phyloP scores from a whole-genome alignment of 2,888 invertebrate species.

The Zhengitettix transpicula region DNA sequence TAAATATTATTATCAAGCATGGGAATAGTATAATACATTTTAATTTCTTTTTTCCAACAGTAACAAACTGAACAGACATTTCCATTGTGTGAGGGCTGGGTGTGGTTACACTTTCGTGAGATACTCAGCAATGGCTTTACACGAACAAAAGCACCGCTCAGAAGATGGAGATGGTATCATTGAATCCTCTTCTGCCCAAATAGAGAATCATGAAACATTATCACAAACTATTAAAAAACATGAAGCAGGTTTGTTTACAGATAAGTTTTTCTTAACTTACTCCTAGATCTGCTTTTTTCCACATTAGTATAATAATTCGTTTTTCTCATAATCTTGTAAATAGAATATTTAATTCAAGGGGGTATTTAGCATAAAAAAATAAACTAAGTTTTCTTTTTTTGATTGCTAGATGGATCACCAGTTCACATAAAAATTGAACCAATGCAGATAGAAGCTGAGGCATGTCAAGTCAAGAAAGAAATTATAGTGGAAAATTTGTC shows the following conservation, averaged over 20 bases:
- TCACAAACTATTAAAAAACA: constrained; percentile 1
- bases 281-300: too few relatives aligned
- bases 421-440: background rate
- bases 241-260: background rate
- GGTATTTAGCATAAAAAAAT: too few relatives aligned
- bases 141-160: constrained; percentile 44
- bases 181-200: background rate
- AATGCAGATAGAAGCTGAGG: background rate
- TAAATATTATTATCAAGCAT: too few relatives aligned
- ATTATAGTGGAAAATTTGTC: background rate
- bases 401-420: too few relatives aligned
- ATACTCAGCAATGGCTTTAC: constrained; percentile 55
- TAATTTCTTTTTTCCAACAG: constrained; percentile 25
- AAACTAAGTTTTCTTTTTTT: too few relatives aligned
- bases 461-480: background rate
- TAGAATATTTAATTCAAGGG: too few relatives aligned
- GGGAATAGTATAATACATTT: too few relatives aligned
- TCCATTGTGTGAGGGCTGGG: constrained; percentile 52
- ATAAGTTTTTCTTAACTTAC: too few relatives aligned
- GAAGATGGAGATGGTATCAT: constrained; percentile 1
- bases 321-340: too few relatives aligned
- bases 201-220: background rate
- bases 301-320: too few relatives aligned
- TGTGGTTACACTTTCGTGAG: constrained; percentile 59
- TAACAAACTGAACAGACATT: constrained; percentile 55